These are phyloP conservation scores for Pyrgus malvae DNA, from an alignment of 2,888 invertebrate genomes.

Conservation along the genomic window DNA sequence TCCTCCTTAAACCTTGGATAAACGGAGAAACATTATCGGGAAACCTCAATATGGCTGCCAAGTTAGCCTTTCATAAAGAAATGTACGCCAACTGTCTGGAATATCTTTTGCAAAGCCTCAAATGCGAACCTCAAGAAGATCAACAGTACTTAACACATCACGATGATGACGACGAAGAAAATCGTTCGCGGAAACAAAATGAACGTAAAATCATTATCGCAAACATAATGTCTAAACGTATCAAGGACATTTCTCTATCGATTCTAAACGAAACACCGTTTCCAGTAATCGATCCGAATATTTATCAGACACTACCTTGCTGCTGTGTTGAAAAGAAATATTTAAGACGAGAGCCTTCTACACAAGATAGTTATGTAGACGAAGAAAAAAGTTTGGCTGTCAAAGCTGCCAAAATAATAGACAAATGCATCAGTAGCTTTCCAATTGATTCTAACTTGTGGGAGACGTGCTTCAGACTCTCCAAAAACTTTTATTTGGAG, in stretches of 20 bases:
- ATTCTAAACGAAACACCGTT: slow-evolving; percentile 66
- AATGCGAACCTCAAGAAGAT: slow-evolving; percentile 42
- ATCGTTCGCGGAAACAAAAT: slow-evolving; percentile 44
- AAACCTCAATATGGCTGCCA: slow-evolving; percentile 68
- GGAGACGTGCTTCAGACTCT: slow-evolving; percentile 66
- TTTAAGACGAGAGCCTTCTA: slow-evolving; percentile 38
- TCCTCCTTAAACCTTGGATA: slow-evolving; percentile 64
- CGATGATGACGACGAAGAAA: slow-evolving; percentile 36
- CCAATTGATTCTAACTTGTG: slow-evolving; percentile 63
- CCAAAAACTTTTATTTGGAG: slow-evolving; percentile 66
- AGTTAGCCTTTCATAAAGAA: slow-evolving; percentile 62
- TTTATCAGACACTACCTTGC: slow-evolving; percentile 58
- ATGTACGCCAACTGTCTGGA: slow-evolving; percentile 60
- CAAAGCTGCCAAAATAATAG: slow-evolving; percentile 61
- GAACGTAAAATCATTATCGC: slow-evolving; percentile 58
- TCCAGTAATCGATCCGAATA: slow-evolving; percentile 49
- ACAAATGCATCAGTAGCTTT: slow-evolving; percentile 66
- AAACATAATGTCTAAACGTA: slow-evolving; percentile 63
- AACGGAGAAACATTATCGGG: slow-evolving; percentile 49
- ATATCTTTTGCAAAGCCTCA: slow-evolving; percentile 56
- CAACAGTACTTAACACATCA: slow-evolving; percentile 56
- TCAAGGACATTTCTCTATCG: slow-evolving; percentile 64
- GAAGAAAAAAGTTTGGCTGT: slow-evolving; percentile 48
- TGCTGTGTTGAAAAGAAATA: slow-evolving; percentile 65
- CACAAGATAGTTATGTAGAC: slow-evolving; percentile 35